Conservation (phyloP, 2,797 vertebrate genomes). For the Melanotaenia maccullochi region DNA sequence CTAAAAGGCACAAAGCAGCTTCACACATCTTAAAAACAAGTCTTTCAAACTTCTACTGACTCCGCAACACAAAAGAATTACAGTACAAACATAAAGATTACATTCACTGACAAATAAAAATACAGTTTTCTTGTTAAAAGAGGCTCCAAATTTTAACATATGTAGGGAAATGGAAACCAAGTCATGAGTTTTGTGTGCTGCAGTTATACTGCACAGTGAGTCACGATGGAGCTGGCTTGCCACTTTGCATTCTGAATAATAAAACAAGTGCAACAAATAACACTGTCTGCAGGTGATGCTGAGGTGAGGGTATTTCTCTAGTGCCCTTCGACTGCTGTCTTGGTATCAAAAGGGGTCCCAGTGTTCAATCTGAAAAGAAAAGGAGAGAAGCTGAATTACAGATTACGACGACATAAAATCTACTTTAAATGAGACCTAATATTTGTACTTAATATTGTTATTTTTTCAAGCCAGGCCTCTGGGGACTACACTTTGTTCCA, state of each 20-base stretch:
- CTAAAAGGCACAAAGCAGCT: conserved; percentile 69
- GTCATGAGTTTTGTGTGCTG: conserved; percentile 39
- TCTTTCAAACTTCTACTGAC: conserved; percentile 36
- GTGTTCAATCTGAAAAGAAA: conserved; percentile 79
- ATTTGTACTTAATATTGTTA: conserved; percentile 31
- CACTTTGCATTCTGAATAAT: conserved; percentile 47
- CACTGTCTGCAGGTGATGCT: conserved; percentile 72
- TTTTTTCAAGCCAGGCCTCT: conserved; percentile 55
- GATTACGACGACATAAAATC: not conserved
- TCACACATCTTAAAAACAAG: conserved; percentile 53
- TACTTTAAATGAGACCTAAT: conserved; percentile 7
- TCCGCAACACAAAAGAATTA: conserved; percentile 40
- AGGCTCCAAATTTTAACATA: conserved; percentile 33
- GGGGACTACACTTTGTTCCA: conserved; percentile 53
- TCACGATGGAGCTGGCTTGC: conserved; percentile 37
- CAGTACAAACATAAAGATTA: conserved; percentile 57
- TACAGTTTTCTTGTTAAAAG: conserved; percentile 39
- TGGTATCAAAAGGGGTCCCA: conserved; percentile 82
- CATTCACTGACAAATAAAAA: conserved; percentile 67
- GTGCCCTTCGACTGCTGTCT: conserved; percentile 84
- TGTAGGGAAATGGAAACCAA: conserved; percentile 31
- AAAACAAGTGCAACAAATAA: conserved; percentile 71
- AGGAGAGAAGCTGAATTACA: conserved; percentile 36
- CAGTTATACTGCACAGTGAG: conserved; percentile 43
- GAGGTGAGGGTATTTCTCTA: conserved; percentile 56